phyloP scores from a whole-genome alignment of 37 sponge, comb jelly and placozoan species.

The Axinella damicornis region DNA sequence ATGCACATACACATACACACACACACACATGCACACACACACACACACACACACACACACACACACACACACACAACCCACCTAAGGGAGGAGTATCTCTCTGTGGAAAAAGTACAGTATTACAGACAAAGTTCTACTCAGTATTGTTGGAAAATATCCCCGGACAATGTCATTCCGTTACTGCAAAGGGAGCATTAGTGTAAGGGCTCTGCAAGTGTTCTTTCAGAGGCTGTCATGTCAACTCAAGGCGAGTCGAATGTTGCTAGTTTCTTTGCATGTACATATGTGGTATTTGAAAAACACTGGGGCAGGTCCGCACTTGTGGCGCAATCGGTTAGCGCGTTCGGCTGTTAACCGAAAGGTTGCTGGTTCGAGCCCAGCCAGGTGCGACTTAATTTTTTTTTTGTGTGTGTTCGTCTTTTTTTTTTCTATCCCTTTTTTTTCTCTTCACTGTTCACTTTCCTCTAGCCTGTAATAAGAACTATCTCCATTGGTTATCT shows the following conservation, averaged over 20 bases:
- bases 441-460: not conserved
- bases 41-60: too few relatives aligned
- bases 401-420: too few relatives aligned
- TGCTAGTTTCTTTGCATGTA: not conserved
- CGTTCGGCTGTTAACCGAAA: conserved; percentile 34
- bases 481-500: too few relatives aligned
- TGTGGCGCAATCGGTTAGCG: conserved; percentile 41
- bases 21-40: too few relatives aligned
- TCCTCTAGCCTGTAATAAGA: not conserved
- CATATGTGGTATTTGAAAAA: too few relatives aligned
- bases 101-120: not conserved
- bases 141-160: not conserved
- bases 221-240: not conserved
- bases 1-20: too few relatives aligned
- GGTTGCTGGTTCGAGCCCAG: conserved; percentile 42
- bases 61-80: not conserved
- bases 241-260: too few relatives aligned
- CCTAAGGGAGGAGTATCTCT: not conserved
- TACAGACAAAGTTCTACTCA: not conserved
- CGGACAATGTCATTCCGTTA: not conserved
- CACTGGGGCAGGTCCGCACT: not conserved
- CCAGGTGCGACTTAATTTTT: conserved; percentile 25
- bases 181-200: not conserved
- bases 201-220: not conserved
- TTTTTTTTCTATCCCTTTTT: not conserved